Conservation (phyloP, 2,113 vertebrate species). For the Meleagris gallopavo region DNA sequence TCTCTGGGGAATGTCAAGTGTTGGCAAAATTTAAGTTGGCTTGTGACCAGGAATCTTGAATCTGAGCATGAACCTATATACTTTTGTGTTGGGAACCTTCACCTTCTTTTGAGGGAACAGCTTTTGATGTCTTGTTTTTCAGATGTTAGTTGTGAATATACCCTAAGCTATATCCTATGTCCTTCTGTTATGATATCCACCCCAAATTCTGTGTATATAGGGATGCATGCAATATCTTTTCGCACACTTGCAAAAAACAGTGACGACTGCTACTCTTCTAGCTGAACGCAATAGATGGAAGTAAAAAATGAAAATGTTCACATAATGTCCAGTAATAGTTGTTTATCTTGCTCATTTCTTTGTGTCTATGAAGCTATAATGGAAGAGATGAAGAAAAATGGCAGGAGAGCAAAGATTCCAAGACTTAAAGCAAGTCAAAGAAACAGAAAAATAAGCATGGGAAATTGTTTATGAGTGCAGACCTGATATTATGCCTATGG, state of each 20-base stretch:
- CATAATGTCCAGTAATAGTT: neutral
- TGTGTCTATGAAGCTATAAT: neutral
- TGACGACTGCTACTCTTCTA: neutral
- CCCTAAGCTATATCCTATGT: neutral
- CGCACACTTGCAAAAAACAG: neutral
- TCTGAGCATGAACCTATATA: neutral
- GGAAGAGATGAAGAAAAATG: neutral
- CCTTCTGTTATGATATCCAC: neutral
- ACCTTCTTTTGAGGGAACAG: neutral
- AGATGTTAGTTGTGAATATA: rapidly evolving
- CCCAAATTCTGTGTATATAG: neutral
- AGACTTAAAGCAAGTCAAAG: neutral
- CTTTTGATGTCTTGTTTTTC: neutral
- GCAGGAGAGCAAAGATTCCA: neutral
- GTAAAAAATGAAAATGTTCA: neutral
- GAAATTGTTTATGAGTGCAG: neutral
- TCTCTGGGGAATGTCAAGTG: neutral
- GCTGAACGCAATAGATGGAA: neutral
- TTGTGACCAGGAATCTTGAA: neutral
- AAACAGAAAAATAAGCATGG: neutral
- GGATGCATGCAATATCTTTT: neutral
- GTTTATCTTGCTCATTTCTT: neutral
- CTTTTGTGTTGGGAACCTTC: neutral
- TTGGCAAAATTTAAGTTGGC: neutral
- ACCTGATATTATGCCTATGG: neutral